phyloP scores from a whole-genome alignment of 2,888 invertebrate genomes.

The Phania funesta region DNA sequence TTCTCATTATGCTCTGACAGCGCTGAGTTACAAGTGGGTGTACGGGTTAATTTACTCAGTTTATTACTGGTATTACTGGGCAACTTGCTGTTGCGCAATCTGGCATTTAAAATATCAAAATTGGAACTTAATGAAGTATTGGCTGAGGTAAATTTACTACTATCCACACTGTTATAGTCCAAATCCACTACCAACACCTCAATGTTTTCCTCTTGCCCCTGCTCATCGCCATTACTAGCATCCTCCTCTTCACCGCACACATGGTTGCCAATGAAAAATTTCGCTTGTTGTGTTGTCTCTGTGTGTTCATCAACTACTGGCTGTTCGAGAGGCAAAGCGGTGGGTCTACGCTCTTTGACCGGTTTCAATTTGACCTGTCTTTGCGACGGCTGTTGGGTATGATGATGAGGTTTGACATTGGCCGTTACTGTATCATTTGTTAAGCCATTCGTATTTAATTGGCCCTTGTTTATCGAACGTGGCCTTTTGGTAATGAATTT shows the following conservation, averaged over 20 bases:
- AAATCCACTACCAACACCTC: conserved; percentile 16
- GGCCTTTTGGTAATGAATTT: conserved; percentile 70
- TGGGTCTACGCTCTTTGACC: conserved; percentile 76
- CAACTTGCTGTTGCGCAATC: conserved; percentile 34
- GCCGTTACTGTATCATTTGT: conserved; percentile 50
- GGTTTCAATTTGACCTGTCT: conserved; percentile 74
- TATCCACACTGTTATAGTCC: conserved; percentile 11
- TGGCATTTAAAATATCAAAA: conserved; percentile 43
- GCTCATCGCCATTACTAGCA: conserved; percentile 54
- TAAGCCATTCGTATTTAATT: conserved; percentile 48
- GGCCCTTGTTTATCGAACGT: conserved; percentile 50
- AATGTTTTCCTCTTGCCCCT: neutral
- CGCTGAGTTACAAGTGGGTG: conserved; percentile 40
- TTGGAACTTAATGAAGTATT: conserved; percentile 37
- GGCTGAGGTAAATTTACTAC: conserved; percentile 16
- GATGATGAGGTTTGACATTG: conserved; percentile 65
- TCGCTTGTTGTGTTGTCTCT: conserved; percentile 64
- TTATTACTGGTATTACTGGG: conserved; percentile 62
- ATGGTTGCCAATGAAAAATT: conserved; percentile 75
- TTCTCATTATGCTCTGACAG: conserved; percentile 32
- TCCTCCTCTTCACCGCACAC: conserved; percentile 67
- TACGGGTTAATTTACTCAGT: conserved; percentile 40
- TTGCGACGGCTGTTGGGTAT: conserved; percentile 71
- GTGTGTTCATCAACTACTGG: conserved; percentile 65
- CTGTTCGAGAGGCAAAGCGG: conserved; percentile 74